Evolutionary conservation across 2,113 vertebrate genomes (phyloP).

Genomic region (Crotalus tigris): DNA sequence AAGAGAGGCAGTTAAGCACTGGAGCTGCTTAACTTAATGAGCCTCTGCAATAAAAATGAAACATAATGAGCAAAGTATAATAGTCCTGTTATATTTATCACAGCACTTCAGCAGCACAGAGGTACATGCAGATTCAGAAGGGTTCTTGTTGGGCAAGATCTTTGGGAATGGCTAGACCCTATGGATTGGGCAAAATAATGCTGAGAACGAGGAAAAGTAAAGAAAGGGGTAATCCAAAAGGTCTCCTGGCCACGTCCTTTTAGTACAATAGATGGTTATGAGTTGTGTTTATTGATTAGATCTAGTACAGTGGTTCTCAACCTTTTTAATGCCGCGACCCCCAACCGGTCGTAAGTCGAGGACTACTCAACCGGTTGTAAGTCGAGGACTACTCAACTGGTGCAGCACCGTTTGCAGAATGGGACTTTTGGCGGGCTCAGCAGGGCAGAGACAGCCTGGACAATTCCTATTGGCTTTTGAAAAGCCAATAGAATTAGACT

Average conservation of each 20-base stretch:
- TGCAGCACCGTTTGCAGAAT: too few species aligned
- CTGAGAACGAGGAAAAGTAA: neutral
- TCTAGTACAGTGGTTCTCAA: too few species aligned
- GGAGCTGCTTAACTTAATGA: slow-evolving; percentile 56
- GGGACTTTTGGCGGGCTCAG: too few species aligned
- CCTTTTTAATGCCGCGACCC: too few species aligned
- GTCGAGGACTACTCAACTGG: too few species aligned
- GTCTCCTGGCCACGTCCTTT: neutral
- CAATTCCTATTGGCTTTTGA: too few species aligned
- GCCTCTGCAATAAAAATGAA: slow-evolving; percentile 50
- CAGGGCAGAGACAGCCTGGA: too few species aligned
- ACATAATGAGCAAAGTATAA: slow-evolving; percentile 48
- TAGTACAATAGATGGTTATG: neutral
- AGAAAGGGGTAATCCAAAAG: neutral
- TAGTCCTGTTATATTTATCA: slow-evolving; percentile 34
- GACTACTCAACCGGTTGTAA: too few species aligned
- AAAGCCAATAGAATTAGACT: too few species aligned
- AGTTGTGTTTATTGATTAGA: neutral
- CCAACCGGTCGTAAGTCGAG: too few species aligned
- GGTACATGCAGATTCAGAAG: neutral
- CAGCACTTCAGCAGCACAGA: neutral
- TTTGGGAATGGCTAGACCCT: neutral
- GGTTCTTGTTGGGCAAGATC: neutral
- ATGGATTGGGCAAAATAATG: neutral
- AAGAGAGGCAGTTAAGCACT: slow-evolving; percentile 54